Evolutionary conservation across 2,888 invertebrate species (phyloP), one percentile per base, ranked within the genome.

Genomic region (Ennomos fuscantarius): DNA sequence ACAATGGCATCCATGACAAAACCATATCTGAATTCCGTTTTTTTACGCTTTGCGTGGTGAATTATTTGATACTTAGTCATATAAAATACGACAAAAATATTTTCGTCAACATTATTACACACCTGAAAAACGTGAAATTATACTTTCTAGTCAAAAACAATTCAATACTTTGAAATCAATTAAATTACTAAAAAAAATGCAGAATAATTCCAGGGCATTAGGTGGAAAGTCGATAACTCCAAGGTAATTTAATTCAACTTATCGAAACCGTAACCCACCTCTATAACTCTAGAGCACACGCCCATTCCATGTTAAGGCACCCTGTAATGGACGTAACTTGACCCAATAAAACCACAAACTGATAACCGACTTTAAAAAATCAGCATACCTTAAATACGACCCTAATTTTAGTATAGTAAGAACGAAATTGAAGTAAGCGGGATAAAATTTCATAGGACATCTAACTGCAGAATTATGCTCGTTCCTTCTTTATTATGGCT

Each of bases 231-330:
- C 49, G 58, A 57, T 57, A 57, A 34, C 40, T 48, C 53, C 32
- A 41, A 45, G 55, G 65, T 61, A 65, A 69, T 63, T 72, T 72
- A 73, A 77, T 76, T 73, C 72, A 69, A 73, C 68, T 77, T 77
- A 78, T 62, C 57, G 69, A 77, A 70, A 78, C 53, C 59, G 62
- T 63, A 57, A 79, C 52, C 52, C 58, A 59, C 58, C 53, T 56
- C 36, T 54, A 49, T 81, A 77, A 79, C 72, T 72, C 59, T 65
- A 70, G 49, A 65, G 72, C 66, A 68, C 76, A 80, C 86, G 86
- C 86, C 86, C 78, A 74, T 86, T 86, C 76, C 86, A 70, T 86
- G 85, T 86, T 66, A 68, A 60, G 67, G 67, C 65, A 62, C 68
- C 70, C 72, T 74, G 73, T 84, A 82, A 85, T 81, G 80, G 80